Conservation (phyloP, 2,113 vertebrate species). For the Labrus mixtus region DNA sequence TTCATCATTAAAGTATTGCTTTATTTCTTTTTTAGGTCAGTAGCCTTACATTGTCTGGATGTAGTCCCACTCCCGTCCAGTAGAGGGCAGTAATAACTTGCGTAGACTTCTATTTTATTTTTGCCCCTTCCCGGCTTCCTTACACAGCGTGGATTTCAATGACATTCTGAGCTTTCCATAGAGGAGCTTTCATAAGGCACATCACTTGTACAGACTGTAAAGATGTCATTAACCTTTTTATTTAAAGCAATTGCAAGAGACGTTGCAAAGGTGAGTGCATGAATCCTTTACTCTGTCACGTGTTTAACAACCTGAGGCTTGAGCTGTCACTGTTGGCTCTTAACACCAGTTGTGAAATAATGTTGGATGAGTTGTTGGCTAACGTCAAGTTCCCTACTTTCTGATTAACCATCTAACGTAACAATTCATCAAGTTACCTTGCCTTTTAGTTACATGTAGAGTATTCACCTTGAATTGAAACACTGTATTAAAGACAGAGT, state of each 20-base stretch:
- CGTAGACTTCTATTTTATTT: background rate
- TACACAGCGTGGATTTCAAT: slow-evolving; percentile 70
- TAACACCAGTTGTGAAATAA: too few relatives aligned
- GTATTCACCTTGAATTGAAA: background rate
- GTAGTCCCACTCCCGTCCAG: slow-evolving; percentile 36
- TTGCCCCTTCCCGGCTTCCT: slow-evolving; percentile 36
- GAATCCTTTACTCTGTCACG: background rate
- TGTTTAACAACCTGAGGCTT: background rate
- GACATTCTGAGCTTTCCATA: slow-evolving; percentile 64
- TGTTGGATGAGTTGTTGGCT: background rate
- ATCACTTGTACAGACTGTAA: background rate
- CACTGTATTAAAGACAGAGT: background rate
- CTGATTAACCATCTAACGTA: background rate
- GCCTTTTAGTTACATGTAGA: too few relatives aligned
- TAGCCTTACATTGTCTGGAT: too few relatives aligned
- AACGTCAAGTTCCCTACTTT: background rate
- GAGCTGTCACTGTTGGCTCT: background rate
- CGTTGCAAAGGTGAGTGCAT: slow-evolving; percentile 55
- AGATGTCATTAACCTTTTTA: slow-evolving; percentile 65
- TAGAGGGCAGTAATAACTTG: slow-evolving; percentile 8
- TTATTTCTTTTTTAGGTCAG: too few relatives aligned
- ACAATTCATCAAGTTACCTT: background rate
- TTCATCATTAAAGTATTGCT: too few relatives aligned
- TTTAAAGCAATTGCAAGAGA: slow-evolving; percentile 52
- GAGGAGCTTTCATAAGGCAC: slow-evolving; percentile 38